Conservation (phyloP, 2,797 vertebrate genomes). For the Eremophila alpestris region DNA sequence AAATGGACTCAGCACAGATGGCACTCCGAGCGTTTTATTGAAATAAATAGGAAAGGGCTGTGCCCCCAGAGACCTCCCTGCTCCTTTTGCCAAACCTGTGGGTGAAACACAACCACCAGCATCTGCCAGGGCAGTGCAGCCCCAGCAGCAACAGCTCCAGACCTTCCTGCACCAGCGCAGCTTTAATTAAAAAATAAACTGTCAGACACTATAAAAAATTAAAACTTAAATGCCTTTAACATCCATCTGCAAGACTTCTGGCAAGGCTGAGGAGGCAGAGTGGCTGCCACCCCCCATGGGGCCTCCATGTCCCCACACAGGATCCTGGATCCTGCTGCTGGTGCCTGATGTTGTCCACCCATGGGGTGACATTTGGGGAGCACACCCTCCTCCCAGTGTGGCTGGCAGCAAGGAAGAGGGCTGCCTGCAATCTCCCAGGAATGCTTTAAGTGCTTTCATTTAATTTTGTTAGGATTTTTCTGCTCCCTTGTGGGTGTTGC, state of each 20-base stretch:
- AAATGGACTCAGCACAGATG: background rate
- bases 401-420: background rate
- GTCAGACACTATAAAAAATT: background rate
- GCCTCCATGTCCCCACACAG: background rate
- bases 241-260: background rate
- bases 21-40: background rate
- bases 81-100: background rate
- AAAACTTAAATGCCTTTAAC: background rate
- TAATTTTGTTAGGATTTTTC: background rate
- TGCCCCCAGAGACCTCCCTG: background rate
- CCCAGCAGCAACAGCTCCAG: background rate
- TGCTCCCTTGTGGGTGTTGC: background rate
- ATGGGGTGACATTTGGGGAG: fast-evolving
- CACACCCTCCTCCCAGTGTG: background rate
- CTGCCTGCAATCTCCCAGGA: background rate
- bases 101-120: background rate
- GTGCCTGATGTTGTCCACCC: fast-evolving
- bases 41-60: background rate
- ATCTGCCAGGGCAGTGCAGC: background rate
- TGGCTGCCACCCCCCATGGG: background rate
- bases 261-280: background rate
- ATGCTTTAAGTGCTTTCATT: background rate
- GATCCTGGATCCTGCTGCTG: background rate
- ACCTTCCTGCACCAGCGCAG: fast-evolving
- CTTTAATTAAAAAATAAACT: slow-evolving; percentile 31